Percentiles rank a stretch among this genome's conserved stretches.
phyloP scores from a whole-genome alignment of 2,113 vertebrate genomes.

The Aegypius monachus region DNA sequence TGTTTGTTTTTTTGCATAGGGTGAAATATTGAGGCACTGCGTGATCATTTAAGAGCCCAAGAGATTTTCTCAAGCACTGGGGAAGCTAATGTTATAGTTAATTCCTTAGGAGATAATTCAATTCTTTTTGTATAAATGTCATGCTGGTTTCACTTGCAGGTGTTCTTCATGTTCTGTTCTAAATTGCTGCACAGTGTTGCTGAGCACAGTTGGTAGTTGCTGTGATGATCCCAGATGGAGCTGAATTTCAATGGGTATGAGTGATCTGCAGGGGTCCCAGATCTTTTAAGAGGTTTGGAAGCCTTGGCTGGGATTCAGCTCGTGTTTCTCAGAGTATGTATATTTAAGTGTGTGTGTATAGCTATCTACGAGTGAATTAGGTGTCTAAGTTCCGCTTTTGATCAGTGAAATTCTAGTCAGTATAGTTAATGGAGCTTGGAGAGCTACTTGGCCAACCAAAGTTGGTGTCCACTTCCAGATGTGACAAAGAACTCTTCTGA shows the following conservation, averaged over 20 bases:
- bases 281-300: background rate
- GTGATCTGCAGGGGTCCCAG: background rate
- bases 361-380: background rate
- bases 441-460: background rate
- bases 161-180: slow-evolving; percentile 4
- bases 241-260: background rate
- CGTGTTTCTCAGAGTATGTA: rapidly evolving
- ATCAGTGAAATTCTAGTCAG: background rate
- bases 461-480: background rate
- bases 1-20: background rate
- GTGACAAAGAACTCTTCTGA: background rate
- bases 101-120: background rate
- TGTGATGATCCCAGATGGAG: background rate
- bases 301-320: background rate
- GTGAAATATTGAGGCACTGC: background rate
- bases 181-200: background rate
- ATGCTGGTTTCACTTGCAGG: background rate
- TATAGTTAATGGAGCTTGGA: background rate
- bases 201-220: background rate
- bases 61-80: background rate
- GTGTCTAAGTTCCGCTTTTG: background rate
- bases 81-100: background rate
- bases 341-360: background rate
- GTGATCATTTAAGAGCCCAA: background rate
- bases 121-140: background rate